phyloP scores from a whole-genome alignment of 2,888 invertebrate species.

The Ceratothoa steindachneri region DNA sequence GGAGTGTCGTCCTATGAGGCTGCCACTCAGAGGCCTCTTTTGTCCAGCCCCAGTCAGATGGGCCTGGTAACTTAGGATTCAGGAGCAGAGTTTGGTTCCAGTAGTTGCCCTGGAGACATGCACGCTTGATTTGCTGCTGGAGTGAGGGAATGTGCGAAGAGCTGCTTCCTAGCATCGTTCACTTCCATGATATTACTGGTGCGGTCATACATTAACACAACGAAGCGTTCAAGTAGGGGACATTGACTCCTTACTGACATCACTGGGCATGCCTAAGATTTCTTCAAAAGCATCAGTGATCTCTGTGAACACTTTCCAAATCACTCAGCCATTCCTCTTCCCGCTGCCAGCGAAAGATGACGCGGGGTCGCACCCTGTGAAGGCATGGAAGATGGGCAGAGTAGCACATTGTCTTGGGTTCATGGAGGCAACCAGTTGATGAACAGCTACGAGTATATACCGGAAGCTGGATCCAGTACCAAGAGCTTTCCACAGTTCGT shows the following conservation, averaged over 20 bases:
- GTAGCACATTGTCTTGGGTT: too few relatives aligned
- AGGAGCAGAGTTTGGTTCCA: constrained; percentile 16
- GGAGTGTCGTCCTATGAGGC: constrained; percentile 6
- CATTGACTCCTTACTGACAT: background rate
- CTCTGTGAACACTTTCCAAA: background rate
- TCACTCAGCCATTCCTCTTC: background rate
- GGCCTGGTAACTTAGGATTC: constrained; percentile 13
- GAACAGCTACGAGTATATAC: too few relatives aligned
- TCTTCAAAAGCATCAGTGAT: constrained; percentile 6
- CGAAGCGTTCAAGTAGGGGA: constrained; percentile 8
- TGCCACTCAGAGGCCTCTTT: constrained; percentile 19
- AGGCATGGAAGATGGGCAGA: background rate
- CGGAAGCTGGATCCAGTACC: too few relatives aligned
- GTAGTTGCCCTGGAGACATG: background rate
- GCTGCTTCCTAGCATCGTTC: constrained; percentile 21
- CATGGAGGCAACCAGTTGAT: too few relatives aligned
- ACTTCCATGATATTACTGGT: constrained; percentile 10
- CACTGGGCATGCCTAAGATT: background rate
- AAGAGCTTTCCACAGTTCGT: too few relatives aligned
- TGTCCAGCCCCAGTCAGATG: constrained; percentile 17
- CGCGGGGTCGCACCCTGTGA: background rate
- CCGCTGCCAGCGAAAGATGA: background rate
- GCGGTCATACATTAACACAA: constrained; percentile 7
- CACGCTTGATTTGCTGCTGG: background rate
- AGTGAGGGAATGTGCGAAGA: constrained; percentile 9